These are phyloP conservation scores for Myripristis murdjan DNA, from an alignment of 2,797 vertebrate species.

Conservation along the genomic window DNA sequence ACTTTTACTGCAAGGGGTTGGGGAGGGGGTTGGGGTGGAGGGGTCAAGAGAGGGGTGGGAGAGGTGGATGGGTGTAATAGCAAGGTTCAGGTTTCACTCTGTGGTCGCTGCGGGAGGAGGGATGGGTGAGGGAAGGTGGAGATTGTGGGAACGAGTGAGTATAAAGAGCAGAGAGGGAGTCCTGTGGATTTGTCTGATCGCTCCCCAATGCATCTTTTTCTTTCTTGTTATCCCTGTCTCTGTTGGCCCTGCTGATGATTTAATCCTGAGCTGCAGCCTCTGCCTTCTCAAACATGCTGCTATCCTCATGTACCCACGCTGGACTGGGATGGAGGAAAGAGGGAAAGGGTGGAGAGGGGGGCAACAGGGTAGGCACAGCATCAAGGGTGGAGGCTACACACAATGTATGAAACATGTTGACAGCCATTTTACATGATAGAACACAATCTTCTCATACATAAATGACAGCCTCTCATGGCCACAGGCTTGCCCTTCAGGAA, in stretches of 20 bases:
- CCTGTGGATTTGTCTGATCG: conserved; percentile 75
- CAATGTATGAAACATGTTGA: conserved; percentile 70
- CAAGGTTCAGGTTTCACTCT: conserved; percentile 85
- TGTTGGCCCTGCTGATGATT: conserved; percentile 53
- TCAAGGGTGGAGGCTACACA: conserved; percentile 65
- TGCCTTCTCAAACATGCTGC: conserved; percentile 26
- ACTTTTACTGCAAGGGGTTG: conserved; percentile 61
- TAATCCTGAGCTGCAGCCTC: conserved; percentile 53
- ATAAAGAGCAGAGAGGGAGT: conserved; percentile 78
- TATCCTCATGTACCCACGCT: not conserved
- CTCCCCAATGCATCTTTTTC: conserved; percentile 74
- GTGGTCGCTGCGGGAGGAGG: conserved; percentile 75
- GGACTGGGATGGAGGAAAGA: not conserved
- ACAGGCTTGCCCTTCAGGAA: conserved; percentile 71
- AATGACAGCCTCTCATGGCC: conserved; percentile 71
- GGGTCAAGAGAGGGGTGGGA: conserved; percentile 15
- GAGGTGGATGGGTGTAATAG: conserved; percentile 77
- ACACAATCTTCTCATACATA: conserved; percentile 77
- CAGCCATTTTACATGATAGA: conserved; percentile 83
- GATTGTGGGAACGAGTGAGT: conserved; percentile 73
- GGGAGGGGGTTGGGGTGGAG: conserved; percentile 22
- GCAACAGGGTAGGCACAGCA: conserved; percentile 60
- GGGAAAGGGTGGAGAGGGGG: conserved; percentile 39
- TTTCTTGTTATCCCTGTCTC: conserved; percentile 70
- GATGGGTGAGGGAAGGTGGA: conserved; percentile 69